phyloP scores from a whole-genome alignment of 2,888 invertebrate species.

The Notocelia uddmanniana region DNA sequence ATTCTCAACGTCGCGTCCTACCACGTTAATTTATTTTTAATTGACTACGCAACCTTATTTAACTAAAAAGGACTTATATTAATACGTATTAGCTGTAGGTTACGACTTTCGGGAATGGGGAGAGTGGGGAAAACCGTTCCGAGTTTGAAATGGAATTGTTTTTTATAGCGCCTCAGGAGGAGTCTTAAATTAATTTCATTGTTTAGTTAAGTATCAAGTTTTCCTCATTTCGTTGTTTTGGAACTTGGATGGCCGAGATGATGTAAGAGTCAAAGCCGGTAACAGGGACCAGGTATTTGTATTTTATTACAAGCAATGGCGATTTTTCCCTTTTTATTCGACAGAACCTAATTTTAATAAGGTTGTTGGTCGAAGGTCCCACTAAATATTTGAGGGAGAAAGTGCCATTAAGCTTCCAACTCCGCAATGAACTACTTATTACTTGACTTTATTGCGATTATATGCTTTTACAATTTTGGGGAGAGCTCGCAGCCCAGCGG shows the following conservation, averaged over 20 bases:
- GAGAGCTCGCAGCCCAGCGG: no score
- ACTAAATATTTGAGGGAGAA: no score
- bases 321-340: neutral
- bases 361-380: no score
- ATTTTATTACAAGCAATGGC: neutral
- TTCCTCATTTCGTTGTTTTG: constrained; percentile 5
- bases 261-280: neutral
- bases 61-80: constrained; percentile 9
- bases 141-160: constrained; percentile 52
- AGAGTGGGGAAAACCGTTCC: constrained; percentile 41
- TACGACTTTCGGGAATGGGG: neutral
- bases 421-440: no score
- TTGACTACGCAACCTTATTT: constrained; percentile 50
- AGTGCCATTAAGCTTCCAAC: no score
- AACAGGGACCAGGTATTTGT: neutral
- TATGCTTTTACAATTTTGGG: no score
- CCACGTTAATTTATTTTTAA: constrained; percentile 57
- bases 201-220: constrained; percentile 25
- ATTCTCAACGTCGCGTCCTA: constrained; percentile 51
- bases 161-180: constrained; percentile 48
- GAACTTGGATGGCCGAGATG: neutral
- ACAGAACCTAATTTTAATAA: neutral
- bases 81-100: neutral
- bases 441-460: no score
- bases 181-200: constrained; percentile 48